Conservation (phyloP, 2,888 invertebrate genomes). For the Acanthosepion esculentum region DNA sequence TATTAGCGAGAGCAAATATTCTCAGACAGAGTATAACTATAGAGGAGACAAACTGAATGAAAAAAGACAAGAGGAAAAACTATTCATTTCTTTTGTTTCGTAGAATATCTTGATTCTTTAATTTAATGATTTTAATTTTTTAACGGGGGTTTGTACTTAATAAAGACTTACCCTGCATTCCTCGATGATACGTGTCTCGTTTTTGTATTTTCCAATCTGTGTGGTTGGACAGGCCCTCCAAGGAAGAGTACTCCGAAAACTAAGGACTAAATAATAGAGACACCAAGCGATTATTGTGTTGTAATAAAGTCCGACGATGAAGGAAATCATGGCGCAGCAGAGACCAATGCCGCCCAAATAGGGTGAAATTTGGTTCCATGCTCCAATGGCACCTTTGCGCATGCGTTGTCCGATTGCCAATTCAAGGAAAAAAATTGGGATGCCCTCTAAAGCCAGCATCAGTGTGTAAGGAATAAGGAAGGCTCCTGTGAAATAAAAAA, state of each 20-base stretch:
- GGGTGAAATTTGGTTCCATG: slow-evolving; percentile 94
- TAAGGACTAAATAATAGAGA: slow-evolving; percentile 92
- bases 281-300: slow-evolving; percentile 98
- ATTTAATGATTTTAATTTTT: no score
- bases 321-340: slow-evolving; percentile 90
- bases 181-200: slow-evolving; percentile 51
- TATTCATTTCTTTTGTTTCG: no score
- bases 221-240: slow-evolving; percentile 86
- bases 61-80: no score
- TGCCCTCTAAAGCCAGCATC: slow-evolving; percentile 87
- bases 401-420: slow-evolving; percentile 94
- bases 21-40: no score
- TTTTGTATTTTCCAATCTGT: slow-evolving; percentile 48
- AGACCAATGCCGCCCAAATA: slow-evolving; percentile 95
- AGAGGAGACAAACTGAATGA: no score
- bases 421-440: slow-evolving; percentile 93
- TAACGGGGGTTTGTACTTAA: background rate
- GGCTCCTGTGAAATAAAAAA: slow-evolving; percentile 82
- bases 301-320: slow-evolving; percentile 94
- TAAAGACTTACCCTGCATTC: slow-evolving; percentile 57
- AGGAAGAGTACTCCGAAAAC: slow-evolving; percentile 88
- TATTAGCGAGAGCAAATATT: no score
- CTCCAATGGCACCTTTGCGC: slow-evolving; percentile 90
- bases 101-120: no score
- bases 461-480: slow-evolving; percentile 96